Conservation (phyloP, 2,888 invertebrate genomes). For the Standfussiana lucernea region DNA sequence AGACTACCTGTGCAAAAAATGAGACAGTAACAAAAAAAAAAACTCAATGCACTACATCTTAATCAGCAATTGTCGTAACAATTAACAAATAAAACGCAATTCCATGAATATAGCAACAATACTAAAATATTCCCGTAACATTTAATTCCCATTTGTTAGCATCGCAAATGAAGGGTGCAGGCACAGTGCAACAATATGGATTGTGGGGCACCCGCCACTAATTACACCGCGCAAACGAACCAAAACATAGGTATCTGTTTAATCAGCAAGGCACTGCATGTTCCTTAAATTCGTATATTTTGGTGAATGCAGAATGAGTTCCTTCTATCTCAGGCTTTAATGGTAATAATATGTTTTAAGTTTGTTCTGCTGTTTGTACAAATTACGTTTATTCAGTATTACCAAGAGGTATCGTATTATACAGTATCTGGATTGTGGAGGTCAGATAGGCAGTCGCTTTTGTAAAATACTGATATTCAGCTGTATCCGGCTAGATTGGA, state of each 20-base stretch:
- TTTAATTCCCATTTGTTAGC: conserved; percentile 51
- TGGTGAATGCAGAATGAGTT: conserved; percentile 42
- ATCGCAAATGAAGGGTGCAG: conserved; percentile 54
- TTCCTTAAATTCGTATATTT: conserved; percentile 41
- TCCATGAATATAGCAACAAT: conserved; percentile 11
- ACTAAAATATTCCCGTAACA: conserved; percentile 24
- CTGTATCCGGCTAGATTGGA: neutral
- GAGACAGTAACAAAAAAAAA: neutral
- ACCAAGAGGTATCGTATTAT: neutral
- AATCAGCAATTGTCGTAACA: neutral
- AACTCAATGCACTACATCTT: neutral
- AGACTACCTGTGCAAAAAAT: neutral
- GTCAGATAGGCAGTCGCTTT: neutral
- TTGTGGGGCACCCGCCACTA: conserved; percentile 51
- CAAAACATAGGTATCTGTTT: conserved; percentile 50
- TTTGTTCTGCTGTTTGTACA: neutral
- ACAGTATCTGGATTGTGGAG: neutral
- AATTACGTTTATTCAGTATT: neutral
- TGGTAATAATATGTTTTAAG: conserved; percentile 26
- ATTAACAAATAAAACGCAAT: neutral
- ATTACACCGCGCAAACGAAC: conserved; percentile 60
- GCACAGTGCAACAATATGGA: conserved; percentile 55
- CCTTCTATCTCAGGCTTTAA: conserved; percentile 31
- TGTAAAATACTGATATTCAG: neutral
- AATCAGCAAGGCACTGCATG: conserved; percentile 52